Percentiles rank a stretch among this genome's conserved stretches.
Conservation (phyloP, 2,888 invertebrate species). For the Sinopyrophorus schimmeli region DNA sequence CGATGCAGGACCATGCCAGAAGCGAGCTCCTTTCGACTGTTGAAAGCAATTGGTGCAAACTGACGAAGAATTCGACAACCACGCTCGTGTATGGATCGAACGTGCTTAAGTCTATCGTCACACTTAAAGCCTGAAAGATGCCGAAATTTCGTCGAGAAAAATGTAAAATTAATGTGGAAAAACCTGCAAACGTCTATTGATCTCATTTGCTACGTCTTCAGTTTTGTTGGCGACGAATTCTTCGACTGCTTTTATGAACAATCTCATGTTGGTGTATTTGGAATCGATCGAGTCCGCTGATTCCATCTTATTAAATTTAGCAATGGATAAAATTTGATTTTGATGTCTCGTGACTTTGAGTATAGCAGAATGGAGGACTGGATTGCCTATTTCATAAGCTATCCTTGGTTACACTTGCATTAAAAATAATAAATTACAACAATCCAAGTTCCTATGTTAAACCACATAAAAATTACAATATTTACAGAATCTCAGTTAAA, state of each 20-base stretch:
- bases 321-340: too few relatives aligned
- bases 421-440: too few relatives aligned
- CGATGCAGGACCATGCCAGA: slow-evolving; percentile 67
- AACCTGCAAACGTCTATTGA: slow-evolving; percentile 58
- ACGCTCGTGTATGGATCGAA: slow-evolving; percentile 69
- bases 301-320: too few relatives aligned
- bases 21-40: slow-evolving; percentile 61
- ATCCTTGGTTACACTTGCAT: too few relatives aligned
- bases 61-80: slow-evolving; percentile 69
- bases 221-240: slow-evolving; percentile 60
- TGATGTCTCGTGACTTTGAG: too few relatives aligned
- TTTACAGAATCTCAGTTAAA: neutral
- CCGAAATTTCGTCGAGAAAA: slow-evolving; percentile 4
- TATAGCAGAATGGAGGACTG: too few relatives aligned
- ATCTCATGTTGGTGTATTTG: slow-evolving; percentile 54
- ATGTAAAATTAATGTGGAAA: neutral
- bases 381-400: too few relatives aligned
- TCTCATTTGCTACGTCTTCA: slow-evolving; percentile 58
- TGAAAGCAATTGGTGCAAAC: slow-evolving; percentile 67
- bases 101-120: slow-evolving; percentile 65
- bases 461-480: neutral
- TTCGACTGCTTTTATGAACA: slow-evolving; percentile 59
- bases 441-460: too few relatives aligned
- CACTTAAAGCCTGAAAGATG: slow-evolving; percentile 63
- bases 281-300: slow-evolving; percentile 5